Evolutionary conservation across 2,113 vertebrate genomes (phyloP).

Genomic region (Lutjanus erythropterus): DNA sequence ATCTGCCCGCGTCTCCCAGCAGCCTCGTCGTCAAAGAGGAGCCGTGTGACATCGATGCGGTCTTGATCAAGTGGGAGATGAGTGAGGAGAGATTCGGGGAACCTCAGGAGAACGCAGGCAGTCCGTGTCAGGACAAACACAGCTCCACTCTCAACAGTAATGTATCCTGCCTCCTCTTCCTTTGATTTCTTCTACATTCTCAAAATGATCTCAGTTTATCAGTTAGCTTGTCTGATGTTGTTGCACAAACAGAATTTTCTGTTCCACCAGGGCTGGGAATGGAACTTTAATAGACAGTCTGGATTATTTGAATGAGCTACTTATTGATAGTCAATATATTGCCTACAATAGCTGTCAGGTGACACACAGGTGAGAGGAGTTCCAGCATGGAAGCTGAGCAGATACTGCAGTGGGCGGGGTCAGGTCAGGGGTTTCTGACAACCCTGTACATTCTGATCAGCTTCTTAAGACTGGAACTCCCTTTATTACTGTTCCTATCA

Average conservation of each 20-base stretch:
- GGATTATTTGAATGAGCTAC: too few species aligned
- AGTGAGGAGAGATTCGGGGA: conserved; percentile 55
- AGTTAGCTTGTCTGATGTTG: background rate
- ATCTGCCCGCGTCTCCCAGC: conserved; percentile 43
- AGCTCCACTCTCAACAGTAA: conserved; percentile 31
- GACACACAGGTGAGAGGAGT: too few species aligned
- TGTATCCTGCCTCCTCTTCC: background rate
- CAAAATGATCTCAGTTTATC: rapidly evolving
- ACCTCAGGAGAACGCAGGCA: conserved; percentile 3
- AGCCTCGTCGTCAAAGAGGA: conserved; percentile 68
- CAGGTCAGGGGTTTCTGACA: too few species aligned
- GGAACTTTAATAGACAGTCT: background rate
- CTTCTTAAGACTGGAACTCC: too few species aligned
- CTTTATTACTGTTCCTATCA: too few species aligned
- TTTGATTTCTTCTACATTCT: background rate
- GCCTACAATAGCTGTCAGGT: too few species aligned
- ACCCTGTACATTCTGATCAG: too few species aligned
- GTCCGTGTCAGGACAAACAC: conserved; percentile 2
- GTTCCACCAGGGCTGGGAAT: background rate
- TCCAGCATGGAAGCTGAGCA: too few species aligned
- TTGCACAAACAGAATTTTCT: background rate
- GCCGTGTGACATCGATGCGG: conserved; percentile 51
- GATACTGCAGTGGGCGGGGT: too few species aligned
- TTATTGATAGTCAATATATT: too few species aligned
- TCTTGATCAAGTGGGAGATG: conserved; percentile 73